Evolutionary conservation across 2,888 invertebrate species (phyloP).

Genomic region (Apantesis nais): DNA sequence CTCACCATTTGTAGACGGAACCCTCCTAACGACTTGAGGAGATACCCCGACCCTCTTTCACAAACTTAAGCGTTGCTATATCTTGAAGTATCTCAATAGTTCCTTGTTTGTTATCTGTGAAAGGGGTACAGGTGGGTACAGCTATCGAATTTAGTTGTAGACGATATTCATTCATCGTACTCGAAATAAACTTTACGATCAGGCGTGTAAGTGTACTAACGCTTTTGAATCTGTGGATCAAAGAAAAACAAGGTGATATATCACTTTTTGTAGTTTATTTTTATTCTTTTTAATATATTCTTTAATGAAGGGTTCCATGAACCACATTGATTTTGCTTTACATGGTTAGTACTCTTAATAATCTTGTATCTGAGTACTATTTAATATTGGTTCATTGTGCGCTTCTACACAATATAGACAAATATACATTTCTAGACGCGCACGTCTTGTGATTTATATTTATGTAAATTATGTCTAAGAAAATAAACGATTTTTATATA

Average conservation of each 20-base stretch:
- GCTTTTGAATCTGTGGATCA: constrained; percentile 1
- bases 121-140: constrained; percentile 52
- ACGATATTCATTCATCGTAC: constrained; percentile 12
- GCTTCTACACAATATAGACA: no score
- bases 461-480: no score
- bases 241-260: constrained; percentile 2
- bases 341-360: no score
- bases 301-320: no score
- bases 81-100: constrained; percentile 40
- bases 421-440: no score
- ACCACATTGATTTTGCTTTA: no score
- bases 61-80: constrained; percentile 31
- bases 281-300: no score
- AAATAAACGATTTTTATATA: no score
- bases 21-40: constrained; percentile 37
- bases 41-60: constrained; percentile 33
- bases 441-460: no score
- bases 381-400: no score
- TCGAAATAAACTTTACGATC: constrained; percentile 55
- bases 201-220: background rate
- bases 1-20: constrained; percentile 29
- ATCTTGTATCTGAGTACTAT: no score
- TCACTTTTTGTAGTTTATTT: constrained; percentile 4
- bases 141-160: constrained; percentile 51
- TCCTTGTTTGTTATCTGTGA: constrained; percentile 39